These are phyloP conservation scores for Pristionchus mayeri DNA, from an alignment of 2,888 invertebrate genomes.

Conservation along the genomic window DNA sequence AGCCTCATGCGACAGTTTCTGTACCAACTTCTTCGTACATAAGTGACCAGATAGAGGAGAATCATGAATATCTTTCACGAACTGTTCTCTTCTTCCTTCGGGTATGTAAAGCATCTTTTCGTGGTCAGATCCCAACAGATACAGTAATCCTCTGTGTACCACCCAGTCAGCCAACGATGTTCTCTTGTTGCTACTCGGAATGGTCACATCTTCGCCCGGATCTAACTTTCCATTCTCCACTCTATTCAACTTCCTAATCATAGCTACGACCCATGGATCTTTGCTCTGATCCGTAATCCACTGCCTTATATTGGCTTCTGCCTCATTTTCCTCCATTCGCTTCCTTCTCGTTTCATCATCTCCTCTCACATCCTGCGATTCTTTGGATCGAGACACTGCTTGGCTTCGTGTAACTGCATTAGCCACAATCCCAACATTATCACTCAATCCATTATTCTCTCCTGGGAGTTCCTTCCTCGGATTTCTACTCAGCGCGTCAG, in stretches of 20 bases:
- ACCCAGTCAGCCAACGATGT: slow-evolving; percentile 1
- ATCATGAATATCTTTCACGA: not conserved
- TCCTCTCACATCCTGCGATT: no score
- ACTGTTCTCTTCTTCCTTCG: not conserved
- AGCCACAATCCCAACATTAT: not conserved
- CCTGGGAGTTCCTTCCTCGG: not conserved
- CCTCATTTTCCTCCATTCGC: not conserved
- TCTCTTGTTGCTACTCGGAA: not conserved
- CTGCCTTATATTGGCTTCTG: not conserved
- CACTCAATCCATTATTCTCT: not conserved
- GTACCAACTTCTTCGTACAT: not conserved
- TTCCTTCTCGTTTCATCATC: not conserved
- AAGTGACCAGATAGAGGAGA: not conserved
- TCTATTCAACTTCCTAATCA: not conserved
- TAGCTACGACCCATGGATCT: not conserved
- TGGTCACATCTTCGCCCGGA: not conserved
- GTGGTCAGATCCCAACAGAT: not conserved
- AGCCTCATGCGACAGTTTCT: not conserved
- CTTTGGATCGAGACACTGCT: not conserved
- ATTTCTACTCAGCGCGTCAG: not conserved
- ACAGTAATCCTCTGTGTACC: not conserved
- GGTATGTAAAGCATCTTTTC: not conserved
- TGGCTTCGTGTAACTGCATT: not conserved
- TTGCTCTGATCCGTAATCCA: not conserved
- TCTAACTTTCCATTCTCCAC: not conserved